Evolutionary conservation across 1,140 invertebrate genomes (phyloP), one percentile per base, ranked within the genome.

Genomic region (Drosophila tropicalis): DNA sequence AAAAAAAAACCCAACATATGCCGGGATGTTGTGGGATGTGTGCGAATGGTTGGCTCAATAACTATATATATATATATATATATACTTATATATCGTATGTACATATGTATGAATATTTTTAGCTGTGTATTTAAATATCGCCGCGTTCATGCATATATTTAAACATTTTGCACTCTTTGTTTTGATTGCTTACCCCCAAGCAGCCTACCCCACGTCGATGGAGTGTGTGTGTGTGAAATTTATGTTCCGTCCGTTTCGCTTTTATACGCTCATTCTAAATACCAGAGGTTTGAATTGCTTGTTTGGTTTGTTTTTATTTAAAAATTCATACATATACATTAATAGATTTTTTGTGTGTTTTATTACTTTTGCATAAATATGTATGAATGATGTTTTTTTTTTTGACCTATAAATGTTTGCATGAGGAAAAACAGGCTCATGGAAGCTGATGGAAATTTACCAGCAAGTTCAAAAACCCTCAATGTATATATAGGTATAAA

Each of bases 151-250:
- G 64, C 62, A 74, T 68, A 34, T 58, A 85, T 76, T 78, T 64
- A 86, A 82, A 72, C 44, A 87, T 79, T 87, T 86, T 67, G 75
- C 82, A 83, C 71, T 83, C 79, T 86, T 83, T 86, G 83, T 87
- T 87, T 86, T 86, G 82, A 78, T 87, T 85, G 73, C 41, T 71
- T 58, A 39, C 39, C n/a, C 69, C 62, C 34, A 54, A 29, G 29
- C 62, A 54, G 70, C 54, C 62, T 39, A 39, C 36, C 65, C 60
- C 63, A 32, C 62, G 62, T 58, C 41, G n/a, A 51, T 5, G 29
- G 34, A 34, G 44, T 44, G 36, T 39, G 36, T 9, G 44, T 44
- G 36, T 39, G 36, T 9, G 40, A 56, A 17, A 29, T 29, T 29
- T 41, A 41, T 44, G 22, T 51, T 51, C 25, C 64, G 44, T 87